Evolutionary conservation across 2,888 invertebrate genomes (phyloP), one percentile per base, ranked within the genome.

Genomic region (Ctenicera cuprea): DNA sequence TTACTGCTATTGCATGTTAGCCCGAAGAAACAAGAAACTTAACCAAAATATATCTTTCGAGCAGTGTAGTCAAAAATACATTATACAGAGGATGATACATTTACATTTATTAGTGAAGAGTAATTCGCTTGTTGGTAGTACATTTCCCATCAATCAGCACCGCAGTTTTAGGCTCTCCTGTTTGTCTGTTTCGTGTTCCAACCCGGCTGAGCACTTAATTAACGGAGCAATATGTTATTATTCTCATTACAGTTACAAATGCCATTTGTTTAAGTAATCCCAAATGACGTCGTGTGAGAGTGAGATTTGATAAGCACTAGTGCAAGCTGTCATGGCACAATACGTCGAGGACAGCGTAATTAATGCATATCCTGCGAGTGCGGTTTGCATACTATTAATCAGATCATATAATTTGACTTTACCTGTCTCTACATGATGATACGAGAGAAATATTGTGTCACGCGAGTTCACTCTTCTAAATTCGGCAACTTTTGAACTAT

Each of bases 391-490:
- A 59, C 59, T 38, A 59, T 59, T 59, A 59, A 59, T 59, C 41
- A 62, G 30, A 45, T 62, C 20, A 22, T 20, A 52, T 41, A 54
- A 61, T 12, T 45, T 52, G 37, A 71, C 63, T 45, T 63, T 81
- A 82, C 81, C 82, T 82, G 79, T 78, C 72, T 74, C 76, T 48
- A 76, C 81, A 66, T 82, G 78, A 77, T 84, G 83, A 78, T 80
- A 82, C 57, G 81, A 82, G 68, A 82, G 79, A 78, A 84, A 83
- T 77, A 82, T 81, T 18, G 76, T 78, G 68, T 82, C 83, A n/a
- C 75, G 77, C 8, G 52, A 26, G 76, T 83, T 83, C 67, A 79
- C 66, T 65, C 79, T 75, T 62, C 50, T 72, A 54, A 76, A 78
- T 69, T 11, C 18, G 9, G 43, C 22, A 14, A 38, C 52, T 16